These are phyloP conservation scores for Panzeria rudis DNA, from an alignment of 2,888 invertebrate genomes.

Conservation along the genomic window DNA sequence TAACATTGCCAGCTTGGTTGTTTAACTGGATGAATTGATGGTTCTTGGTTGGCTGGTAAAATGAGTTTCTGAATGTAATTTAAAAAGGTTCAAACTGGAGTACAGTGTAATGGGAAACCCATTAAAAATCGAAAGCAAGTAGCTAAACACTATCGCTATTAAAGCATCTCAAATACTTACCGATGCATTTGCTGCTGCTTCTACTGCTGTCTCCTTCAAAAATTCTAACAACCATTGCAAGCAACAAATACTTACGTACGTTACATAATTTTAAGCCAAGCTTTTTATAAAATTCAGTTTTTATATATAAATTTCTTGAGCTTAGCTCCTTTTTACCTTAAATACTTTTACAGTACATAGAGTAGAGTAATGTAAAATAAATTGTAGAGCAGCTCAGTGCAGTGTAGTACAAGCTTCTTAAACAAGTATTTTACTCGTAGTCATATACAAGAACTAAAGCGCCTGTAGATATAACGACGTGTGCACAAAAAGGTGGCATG, in stretches of 20 bases:
- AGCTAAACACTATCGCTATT: constrained; percentile 68
- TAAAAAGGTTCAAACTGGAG: constrained; percentile 43
- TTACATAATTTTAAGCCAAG: constrained; percentile 58
- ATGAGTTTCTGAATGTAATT: constrained; percentile 29
- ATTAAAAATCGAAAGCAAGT: constrained; percentile 71
- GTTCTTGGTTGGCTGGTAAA: constrained; percentile 12
- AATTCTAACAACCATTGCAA: constrained; percentile 44
- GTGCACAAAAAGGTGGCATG: constrained; percentile 72
- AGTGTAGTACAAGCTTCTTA: constrained; percentile 19
- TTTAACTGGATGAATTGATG: constrained; percentile 14
- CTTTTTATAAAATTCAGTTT: background rate
- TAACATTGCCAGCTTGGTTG: constrained; percentile 56
- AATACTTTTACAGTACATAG: constrained; percentile 35
- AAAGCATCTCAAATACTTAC: constrained; percentile 60
- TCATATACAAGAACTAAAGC: constrained; percentile 56
- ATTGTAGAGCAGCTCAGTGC: background rate
- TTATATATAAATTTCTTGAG: background rate
- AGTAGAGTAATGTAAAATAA: background rate
- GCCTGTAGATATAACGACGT: constrained; percentile 68
- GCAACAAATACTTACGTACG: constrained; percentile 5
- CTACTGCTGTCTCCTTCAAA: constrained; percentile 1
- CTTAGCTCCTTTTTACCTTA: constrained; percentile 15
- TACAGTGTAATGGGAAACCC: constrained; percentile 66
- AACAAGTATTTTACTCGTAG: constrained; percentile 48
- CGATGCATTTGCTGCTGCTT: constrained; percentile 29